Base-by-base conservation (phyloP, 2,888 invertebrate species). In the Meandrusa payeni region DNA sequence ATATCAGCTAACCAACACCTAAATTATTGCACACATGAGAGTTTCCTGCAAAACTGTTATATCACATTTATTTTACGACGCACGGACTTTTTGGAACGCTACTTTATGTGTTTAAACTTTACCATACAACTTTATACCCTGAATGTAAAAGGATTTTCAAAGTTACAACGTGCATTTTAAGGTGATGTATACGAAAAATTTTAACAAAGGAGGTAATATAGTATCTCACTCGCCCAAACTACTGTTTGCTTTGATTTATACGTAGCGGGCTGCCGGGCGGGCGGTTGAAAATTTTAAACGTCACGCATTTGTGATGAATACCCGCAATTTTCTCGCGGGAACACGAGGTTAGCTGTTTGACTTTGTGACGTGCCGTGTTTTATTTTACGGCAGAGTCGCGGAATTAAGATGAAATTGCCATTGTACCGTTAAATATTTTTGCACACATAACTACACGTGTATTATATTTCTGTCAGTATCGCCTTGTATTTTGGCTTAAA, bases 231-330 rank as follows among this genome's bases (percentile, higher is more conserved):
- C 58, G 57, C 63, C 67, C 60, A 69, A 78, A 74, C 71, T 78
- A 80, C 73, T 75, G 70, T 76, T 76, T 66, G 68, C 62, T 69
- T 68, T 83, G 80, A 82, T 83, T 82, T 83, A 85, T 76, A 66
- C 57, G 64, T 62, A 57, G 55, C 63, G 32, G 33, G 61, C 55
- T 58, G 69, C 65, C 67, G 68, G 64, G 71, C 69, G 69, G 62
- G 69, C 66, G 64, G 63, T 59, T 61, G 69, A 77, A 78, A 81
- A 79, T 83, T 83, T 82, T 79, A 80, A 82, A 82, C 76, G 85
- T 85, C 83, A 82, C 76, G 74, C 76, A 75, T 82, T 66, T 77
- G 79, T 85, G 82, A 85, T 85, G 80, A 81, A 86, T 83, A 77
- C 76, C 74, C 69, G 76, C 80, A 81, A 82, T 85, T 81, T 82